phyloP scores from a whole-genome alignment of 2,888 invertebrate species.

The Deilephila elpenor region DNA sequence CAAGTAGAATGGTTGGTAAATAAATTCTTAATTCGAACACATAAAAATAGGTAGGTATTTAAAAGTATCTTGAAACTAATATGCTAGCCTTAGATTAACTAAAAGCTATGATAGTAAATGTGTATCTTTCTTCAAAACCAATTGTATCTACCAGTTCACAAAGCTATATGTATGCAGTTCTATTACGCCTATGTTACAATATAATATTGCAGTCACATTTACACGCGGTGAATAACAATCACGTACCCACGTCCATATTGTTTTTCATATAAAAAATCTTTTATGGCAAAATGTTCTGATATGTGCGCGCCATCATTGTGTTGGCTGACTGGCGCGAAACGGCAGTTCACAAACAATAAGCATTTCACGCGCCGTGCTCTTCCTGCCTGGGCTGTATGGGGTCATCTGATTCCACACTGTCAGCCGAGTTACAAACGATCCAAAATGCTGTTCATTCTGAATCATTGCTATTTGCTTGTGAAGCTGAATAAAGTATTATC shows the following conservation, averaged over 20 bases:
- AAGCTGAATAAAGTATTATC: neutral
- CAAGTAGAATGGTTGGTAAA: too few relatives aligned
- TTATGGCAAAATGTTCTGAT: slow-evolving; percentile 25
- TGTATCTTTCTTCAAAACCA: neutral
- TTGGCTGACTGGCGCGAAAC: slow-evolving; percentile 68
- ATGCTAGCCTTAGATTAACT: too few relatives aligned
- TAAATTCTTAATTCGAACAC: too few relatives aligned
- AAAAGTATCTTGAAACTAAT: too few relatives aligned
- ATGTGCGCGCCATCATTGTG: slow-evolving; percentile 54
- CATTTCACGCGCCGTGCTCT: slow-evolving; percentile 69
- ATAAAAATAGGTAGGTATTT: too few relatives aligned
- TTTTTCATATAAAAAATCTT: slow-evolving; percentile 11
- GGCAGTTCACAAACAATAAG: slow-evolving; percentile 63
- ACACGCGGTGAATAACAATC: slow-evolving; percentile 6
- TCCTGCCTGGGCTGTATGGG: slow-evolving; percentile 67
- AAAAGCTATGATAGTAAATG: too few relatives aligned
- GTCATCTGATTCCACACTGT: slow-evolving; percentile 67
- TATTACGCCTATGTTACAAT: too few relatives aligned
- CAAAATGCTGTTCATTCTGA: slow-evolving; percentile 3
- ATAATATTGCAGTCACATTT: too few relatives aligned
- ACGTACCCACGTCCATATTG: neutral
- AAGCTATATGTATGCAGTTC: too few relatives aligned
- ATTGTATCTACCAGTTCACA: too few relatives aligned
- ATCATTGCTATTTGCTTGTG: too few relatives aligned
- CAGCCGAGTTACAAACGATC: slow-evolving; percentile 42